Evolutionary conservation across 2,888 invertebrate genomes (phyloP), one percentile per base, ranked within the genome.

Genomic region (Arge pagana): DNA sequence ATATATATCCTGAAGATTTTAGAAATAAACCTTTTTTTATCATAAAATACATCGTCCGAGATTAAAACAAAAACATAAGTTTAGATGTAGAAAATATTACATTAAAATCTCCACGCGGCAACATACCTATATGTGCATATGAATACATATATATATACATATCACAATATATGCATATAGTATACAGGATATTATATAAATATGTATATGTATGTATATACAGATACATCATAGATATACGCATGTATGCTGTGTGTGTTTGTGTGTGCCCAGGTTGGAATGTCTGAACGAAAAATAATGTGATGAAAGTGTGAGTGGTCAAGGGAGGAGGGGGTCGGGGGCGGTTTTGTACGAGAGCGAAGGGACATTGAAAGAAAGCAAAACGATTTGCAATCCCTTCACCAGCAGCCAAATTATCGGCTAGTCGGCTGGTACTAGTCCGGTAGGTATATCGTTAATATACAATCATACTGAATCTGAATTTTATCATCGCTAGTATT

Each of bases 221-320:
- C 16, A 41, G 15, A 26, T 41, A 41, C 28, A 28, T 28, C 26
- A n/a, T n/a, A n/a, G n/a, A n/a, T n/a, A n/a, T n/a, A n/a, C n/a
- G n/a, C n/a, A n/a, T n/a, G n/a, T n/a, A n/a, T n/a, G n/a, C n/a
- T n/a, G n/a, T n/a, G n/a, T n/a, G n/a, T n/a, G n/a, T n/a, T n/a
- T n/a, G n/a, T n/a, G n/a, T 60, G 56, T 60, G 59, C 58, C 57
- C 60, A 60, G 61, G 59, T 61, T 71, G 71, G 71, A 72, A 72
- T 72, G 42, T 45, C 33, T 23, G 33, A 45, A 45, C 33, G 6
- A 39, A 40, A 40, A 50, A 42, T 26, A 42, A 50, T 50, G 19
- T 41, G 50, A 50, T 50, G 31, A 42, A 35, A 50, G 50, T 37
- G 37, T 35, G 37, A 26, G 48, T 15, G 33, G 13, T 15, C 16